Conservation (phyloP, 2,888 invertebrate species). For the Epiblema foenella region DNA sequence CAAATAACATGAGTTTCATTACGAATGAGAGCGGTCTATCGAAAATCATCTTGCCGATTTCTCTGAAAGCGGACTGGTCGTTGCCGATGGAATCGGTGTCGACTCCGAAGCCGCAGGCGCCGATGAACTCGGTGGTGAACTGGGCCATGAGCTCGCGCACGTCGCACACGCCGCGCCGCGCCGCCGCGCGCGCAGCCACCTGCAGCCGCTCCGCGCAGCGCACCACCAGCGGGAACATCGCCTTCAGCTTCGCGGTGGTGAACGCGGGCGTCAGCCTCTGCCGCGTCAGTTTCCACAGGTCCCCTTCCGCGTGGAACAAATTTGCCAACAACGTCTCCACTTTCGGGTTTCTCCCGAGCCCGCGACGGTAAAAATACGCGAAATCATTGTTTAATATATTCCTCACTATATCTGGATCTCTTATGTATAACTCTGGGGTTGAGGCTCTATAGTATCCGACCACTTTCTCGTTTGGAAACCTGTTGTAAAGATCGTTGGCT, state of each 20-base stretch:
- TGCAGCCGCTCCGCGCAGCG: slow-evolving; percentile 67
- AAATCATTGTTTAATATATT: slow-evolving; percentile 60
- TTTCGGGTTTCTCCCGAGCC: slow-evolving; percentile 37
- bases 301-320: slow-evolving; percentile 67
- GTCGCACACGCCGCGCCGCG: slow-evolving; percentile 53
- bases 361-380: slow-evolving; percentile 60
- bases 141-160: slow-evolving; percentile 63
- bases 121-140: slow-evolving; percentile 68
- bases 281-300: slow-evolving; percentile 68
- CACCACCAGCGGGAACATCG: slow-evolving; percentile 72
- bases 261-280: slow-evolving; percentile 71
- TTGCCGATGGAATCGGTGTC: slow-evolving; percentile 62
- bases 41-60: slow-evolving; percentile 35
- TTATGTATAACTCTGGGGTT: slow-evolving; percentile 64
- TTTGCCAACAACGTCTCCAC: slow-evolving; percentile 62
- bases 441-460: slow-evolving; percentile 66
- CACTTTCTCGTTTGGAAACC: slow-evolving; percentile 66
- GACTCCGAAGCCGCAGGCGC: slow-evolving; percentile 67
- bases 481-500: slow-evolving; percentile 56
- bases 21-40: slow-evolving; percentile 1
- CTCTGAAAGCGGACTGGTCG: slow-evolving; percentile 59
- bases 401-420: slow-evolving; percentile 64
- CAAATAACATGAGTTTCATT: slow-evolving; percentile 11
- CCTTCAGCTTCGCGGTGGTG: slow-evolving; percentile 68
- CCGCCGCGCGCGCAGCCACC: slow-evolving; percentile 43